Base-by-base conservation (phyloP, 92 coral and sea anemone genomes). In the Isaurus tuberculatus region DNA sequence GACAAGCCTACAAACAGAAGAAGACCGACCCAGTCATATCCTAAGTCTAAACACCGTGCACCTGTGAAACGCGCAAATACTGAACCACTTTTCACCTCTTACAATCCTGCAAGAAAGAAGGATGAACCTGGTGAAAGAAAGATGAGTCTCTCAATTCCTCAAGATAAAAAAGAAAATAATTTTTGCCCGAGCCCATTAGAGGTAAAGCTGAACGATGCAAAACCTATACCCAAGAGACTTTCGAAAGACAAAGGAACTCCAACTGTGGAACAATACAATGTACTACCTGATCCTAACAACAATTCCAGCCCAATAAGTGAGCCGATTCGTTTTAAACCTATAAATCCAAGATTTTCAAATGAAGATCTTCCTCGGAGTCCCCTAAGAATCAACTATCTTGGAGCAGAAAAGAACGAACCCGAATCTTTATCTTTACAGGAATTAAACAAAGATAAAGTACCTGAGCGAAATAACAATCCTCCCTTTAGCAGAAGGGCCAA, bases 381-480 rank as follows among this genome's bases (percentile, higher is more conserved):
- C 27, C 51, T 14, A 11, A 77, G 58, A 33, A 77, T 77, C 82
- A 77, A 70, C 49, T 77, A n/a, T 22, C 31, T 77, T 25, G 82
- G 82, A 20, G 49, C 33, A 58, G 48, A 77, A 1, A 23, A 16
- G 20, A 23, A 77, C 30, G 34, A 58, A 30, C 55, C 82, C 23
- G 70, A 77, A 3, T 15, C 23, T 17, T 43, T 42, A 77, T 48
- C 51, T 28, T 17, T 43, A 33, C 30, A 32, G 51, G 34, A 33
- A 2, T 10, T 40, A 5, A 25, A 32, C 36, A 20, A 36, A 20
- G 3, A 20, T 26, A 36, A 30, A 19, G 37, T 34, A 33, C 51
- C 69, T 20, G 15, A 13, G 16, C 82, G 44, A 57, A 67, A 40
- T 14, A 32, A 26, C 5, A 28, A n/a, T 43, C 48, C 33, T 34